Percentiles rank a stretch among this genome's conserved stretches.
Conservation (phyloP, 2,113 vertebrate genomes). For the Mesembrinibis cayennensis region DNA sequence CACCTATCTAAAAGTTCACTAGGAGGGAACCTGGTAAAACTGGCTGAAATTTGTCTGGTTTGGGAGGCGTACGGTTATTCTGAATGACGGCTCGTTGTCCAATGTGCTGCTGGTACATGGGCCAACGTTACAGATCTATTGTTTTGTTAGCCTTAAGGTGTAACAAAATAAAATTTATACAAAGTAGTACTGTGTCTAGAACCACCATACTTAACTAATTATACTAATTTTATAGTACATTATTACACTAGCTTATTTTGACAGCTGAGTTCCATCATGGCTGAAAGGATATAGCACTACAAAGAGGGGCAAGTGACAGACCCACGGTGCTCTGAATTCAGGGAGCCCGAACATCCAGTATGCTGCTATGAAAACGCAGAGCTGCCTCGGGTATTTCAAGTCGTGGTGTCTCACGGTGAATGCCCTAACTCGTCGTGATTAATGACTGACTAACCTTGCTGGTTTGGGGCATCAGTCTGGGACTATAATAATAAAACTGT, state of each 20-base stretch:
- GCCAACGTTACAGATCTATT: not conserved
- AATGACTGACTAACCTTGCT: not conserved
- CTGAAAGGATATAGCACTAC: not conserved
- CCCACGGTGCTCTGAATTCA: fast-evolving
- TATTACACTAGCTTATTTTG: not conserved
- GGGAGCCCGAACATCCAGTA: not conserved
- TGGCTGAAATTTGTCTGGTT: not conserved
- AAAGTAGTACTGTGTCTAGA: not conserved
- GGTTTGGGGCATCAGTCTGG: not conserved
- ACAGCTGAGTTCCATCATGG: not conserved
- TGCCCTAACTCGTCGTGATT: not conserved
- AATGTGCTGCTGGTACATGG: fast-evolving
- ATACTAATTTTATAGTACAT: not conserved
- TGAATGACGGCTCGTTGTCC: fast-evolving
- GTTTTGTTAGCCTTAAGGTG: not conserved
- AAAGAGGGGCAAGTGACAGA: not conserved
- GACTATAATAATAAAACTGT: not conserved
- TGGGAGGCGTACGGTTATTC: not conserved
- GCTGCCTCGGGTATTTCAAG: not conserved
- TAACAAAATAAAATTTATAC: not conserved
- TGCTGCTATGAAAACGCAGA: not conserved
- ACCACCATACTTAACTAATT: not conserved
- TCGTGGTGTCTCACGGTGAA: not conserved
- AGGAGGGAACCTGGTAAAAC: not conserved
- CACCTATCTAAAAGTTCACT: not conserved